phyloP scores from a whole-genome alignment of 53 echinoderm and acorn worm genomes.

The Holothuria leucospilota region DNA sequence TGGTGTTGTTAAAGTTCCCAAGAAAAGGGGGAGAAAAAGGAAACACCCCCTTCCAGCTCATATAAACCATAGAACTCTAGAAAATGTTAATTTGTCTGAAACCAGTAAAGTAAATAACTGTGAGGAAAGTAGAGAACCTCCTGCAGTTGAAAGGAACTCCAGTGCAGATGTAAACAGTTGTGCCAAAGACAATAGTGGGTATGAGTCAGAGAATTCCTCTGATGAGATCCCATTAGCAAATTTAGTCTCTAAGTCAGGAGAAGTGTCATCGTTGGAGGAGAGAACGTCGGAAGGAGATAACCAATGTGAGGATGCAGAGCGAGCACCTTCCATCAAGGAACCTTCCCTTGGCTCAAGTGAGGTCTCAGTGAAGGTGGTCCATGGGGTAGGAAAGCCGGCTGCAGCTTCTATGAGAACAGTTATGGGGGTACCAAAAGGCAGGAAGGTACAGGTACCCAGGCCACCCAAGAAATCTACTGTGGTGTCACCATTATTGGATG shows the following conservation, averaged over 20 bases:
- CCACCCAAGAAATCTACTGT: constrained; percentile 27
- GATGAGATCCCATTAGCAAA: constrained; percentile 43
- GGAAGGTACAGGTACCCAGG: constrained; percentile 50
- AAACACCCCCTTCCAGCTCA: constrained; percentile 43
- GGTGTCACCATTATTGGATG: constrained; percentile 68
- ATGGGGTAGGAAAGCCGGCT: constrained; percentile 44
- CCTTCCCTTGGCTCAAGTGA: not conserved
- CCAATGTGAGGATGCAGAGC: not conserved
- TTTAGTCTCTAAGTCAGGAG: constrained; percentile 17
- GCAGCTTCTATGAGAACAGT: constrained; percentile 32
- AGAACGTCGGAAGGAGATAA: not conserved
- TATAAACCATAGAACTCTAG: constrained; percentile 13
- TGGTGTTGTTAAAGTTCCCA: not conserved
- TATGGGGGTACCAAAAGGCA: constrained; percentile 16
- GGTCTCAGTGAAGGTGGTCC: constrained; percentile 38
- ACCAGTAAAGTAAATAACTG: too few species aligned
- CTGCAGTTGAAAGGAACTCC: not conserved
- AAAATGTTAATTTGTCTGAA: not conserved
- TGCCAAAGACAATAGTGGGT: constrained; percentile 12
- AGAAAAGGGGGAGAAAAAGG: constrained; percentile 40
- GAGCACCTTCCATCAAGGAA: not conserved
- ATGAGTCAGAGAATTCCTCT: constrained; percentile 39
- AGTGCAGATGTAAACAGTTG: not conserved
- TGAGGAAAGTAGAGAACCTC: not conserved
- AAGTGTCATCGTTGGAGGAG: not conserved